phyloP scores from a whole-genome alignment of 2,113 vertebrate genomes.

The Eclectus roratus region DNA sequence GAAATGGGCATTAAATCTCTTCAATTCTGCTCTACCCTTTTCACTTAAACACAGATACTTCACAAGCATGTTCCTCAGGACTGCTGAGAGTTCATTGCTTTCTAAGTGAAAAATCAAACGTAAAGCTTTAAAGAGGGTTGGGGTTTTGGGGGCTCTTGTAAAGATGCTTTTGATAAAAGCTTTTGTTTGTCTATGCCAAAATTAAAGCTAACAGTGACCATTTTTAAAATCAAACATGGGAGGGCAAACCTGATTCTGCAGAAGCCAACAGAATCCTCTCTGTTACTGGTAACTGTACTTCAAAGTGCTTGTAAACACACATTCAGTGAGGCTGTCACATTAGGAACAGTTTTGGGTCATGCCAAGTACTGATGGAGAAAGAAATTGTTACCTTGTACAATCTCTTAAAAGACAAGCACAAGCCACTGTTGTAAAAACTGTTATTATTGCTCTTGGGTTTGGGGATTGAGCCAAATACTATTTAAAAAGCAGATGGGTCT shows the following conservation, averaged over 20 bases:
- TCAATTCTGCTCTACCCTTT: not conserved
- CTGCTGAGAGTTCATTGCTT: not conserved
- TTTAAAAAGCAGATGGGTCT: conserved; percentile 56
- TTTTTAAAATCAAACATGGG: not conserved
- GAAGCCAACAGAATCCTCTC: not conserved
- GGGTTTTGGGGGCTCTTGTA: not conserved
- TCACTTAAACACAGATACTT: not conserved
- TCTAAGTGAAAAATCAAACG: not conserved
- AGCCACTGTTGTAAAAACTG: not conserved
- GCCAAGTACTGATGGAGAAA: not conserved
- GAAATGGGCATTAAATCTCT: not conserved
- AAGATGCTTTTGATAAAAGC: not conserved
- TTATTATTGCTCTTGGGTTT: not conserved
- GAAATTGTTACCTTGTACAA: not conserved
- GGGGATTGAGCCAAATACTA: conserved; percentile 1
- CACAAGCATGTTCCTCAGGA: not conserved
- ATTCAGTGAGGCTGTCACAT: not conserved
- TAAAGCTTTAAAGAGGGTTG: not conserved
- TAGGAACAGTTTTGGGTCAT: not conserved
- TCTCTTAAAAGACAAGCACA: not conserved
- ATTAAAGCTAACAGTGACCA: not conserved
- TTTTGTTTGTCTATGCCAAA: not conserved
- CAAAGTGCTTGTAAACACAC: not conserved
- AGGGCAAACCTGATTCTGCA: not conserved
- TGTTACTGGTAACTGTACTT: not conserved